Conservation (phyloP, 2,797 vertebrate genomes). For the Fistularia tabacaria region DNA sequence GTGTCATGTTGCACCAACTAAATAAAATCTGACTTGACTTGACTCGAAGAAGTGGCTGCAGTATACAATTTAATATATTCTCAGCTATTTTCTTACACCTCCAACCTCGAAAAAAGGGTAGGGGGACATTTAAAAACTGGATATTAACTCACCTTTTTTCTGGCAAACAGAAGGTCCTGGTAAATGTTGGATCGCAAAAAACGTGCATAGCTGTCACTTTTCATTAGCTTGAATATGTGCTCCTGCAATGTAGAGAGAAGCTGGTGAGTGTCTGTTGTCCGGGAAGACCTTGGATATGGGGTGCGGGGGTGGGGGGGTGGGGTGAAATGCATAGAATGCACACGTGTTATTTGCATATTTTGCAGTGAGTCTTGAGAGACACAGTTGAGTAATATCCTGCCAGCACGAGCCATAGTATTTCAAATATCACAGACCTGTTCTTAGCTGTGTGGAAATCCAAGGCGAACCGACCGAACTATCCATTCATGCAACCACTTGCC, state of each 20-base stretch:
- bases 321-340: slow-evolving; percentile 4
- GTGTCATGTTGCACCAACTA: no score
- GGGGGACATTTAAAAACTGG: not conserved
- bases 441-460: no score
- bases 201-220: slow-evolving; percentile 96
- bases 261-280: not conserved
- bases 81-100: no score
- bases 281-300: no score
- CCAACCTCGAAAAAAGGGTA: no score
- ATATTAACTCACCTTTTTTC: slow-evolving; percentile 87
- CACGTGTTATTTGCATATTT: slow-evolving; percentile 3
- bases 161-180: slow-evolving; percentile 90
- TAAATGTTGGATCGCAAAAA: slow-evolving; percentile 93
- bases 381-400: slow-evolving; percentile 47
- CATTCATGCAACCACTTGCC: slow-evolving; percentile 53
- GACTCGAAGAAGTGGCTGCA: no score
- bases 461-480: slow-evolving; percentile 31
- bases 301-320: no score
- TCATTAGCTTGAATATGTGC: slow-evolving; percentile 98
- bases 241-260: slow-evolving; percentile 73
- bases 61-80: no score
- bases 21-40: no score
- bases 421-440: slow-evolving; percentile 40
- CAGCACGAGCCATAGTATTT: slow-evolving; percentile 32
- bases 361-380: slow-evolving; percentile 16